Conservation (phyloP, 2,113 vertebrate genomes). For the Eira barbara region DNA sequence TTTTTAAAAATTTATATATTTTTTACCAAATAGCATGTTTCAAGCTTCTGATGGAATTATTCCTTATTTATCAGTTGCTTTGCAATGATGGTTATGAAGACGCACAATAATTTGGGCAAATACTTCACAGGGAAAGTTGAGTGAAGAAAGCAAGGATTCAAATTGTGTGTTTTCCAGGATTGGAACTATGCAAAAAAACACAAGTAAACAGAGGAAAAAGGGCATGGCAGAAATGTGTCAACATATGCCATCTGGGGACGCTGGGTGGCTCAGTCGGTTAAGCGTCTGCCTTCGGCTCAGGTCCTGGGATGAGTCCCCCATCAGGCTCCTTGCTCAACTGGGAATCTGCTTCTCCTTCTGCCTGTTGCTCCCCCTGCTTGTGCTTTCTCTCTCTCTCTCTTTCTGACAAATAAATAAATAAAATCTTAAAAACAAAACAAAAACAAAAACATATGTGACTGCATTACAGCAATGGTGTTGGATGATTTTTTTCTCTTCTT, state of each 20-base stretch:
- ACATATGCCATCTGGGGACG: background rate
- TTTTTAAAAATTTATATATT: background rate
- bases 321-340: too few relatives aligned
- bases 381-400: too few relatives aligned
- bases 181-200: background rate
- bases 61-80: background rate
- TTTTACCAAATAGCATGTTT: background rate
- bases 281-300: too few relatives aligned
- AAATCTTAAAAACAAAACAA: too few relatives aligned
- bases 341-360: too few relatives aligned
- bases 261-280: too few relatives aligned
- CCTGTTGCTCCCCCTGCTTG: too few relatives aligned
- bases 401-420: too few relatives aligned
- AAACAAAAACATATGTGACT: background rate
- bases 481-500: background rate
- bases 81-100: background rate
- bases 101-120: background rate
- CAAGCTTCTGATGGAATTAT: background rate
- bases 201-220: background rate
- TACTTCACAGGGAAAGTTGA: background rate
- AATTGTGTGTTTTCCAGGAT: background rate
- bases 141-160: background rate
- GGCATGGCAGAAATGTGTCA: background rate
- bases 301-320: too few relatives aligned
- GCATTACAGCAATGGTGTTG: rapidly evolving